These are phyloP conservation scores for Anoplius nigerrimus DNA, from an alignment of 2,888 invertebrate species.

Conservation along the genomic window DNA sequence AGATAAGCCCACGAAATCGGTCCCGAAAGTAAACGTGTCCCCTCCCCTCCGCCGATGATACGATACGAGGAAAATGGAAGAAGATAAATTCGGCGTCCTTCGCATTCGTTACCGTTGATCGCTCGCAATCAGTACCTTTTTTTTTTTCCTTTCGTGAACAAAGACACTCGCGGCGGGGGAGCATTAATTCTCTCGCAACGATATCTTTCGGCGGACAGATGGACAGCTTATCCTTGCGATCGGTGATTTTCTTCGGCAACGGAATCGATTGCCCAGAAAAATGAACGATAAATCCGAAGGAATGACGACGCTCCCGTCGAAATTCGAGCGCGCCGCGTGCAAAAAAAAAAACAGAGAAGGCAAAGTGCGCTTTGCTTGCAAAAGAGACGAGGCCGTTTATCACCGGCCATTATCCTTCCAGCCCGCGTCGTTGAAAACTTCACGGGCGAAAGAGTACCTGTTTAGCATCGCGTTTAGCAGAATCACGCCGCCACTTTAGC, in stretches of 20 bases:
- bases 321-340: no score
- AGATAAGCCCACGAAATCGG: conserved; percentile 58
- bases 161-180: no score
- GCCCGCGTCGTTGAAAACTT: conserved; percentile 14
- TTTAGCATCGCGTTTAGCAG: conserved; percentile 66
- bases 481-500: conserved; percentile 70
- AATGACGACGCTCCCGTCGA: neutral
- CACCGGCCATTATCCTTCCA: conserved; percentile 21
- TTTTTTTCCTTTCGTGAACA: neutral
- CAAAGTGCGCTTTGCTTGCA: no score
- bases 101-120: conserved; percentile 32
- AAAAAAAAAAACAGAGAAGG: no score
- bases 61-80: conserved; percentile 42
- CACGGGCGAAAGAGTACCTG: conserved; percentile 48
- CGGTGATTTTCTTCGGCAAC: neutral
- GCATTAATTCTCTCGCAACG: no score
- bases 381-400: neutral
- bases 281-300: neutral
- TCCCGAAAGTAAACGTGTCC: conserved; percentile 42
- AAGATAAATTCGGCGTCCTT: conserved; percentile 51
- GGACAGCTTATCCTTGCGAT: no score
- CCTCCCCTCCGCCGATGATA: conserved; percentile 52
- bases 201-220: no score
- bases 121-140: conserved; percentile 6
- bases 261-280: no score